phyloP scores from a whole-genome alignment of 92 coral and sea anemone genomes.

The Zoanthus sociatus region DNA sequence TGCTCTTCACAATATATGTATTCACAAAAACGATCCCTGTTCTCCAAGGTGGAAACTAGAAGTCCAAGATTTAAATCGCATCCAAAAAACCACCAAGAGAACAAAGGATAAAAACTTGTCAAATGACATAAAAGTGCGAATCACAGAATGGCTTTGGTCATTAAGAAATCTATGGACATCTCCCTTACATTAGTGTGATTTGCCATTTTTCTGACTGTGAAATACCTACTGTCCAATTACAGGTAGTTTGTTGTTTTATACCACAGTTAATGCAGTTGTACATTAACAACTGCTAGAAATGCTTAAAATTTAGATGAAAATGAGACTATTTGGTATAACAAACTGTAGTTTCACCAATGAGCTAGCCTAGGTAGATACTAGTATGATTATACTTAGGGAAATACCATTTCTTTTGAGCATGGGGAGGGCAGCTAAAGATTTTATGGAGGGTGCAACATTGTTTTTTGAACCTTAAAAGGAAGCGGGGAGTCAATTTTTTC shows the following conservation, averaged over 20 bases:
- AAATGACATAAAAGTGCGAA: conserved; percentile 42
- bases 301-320: conserved; percentile 8
- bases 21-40: conserved; percentile 47
- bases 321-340: conserved; percentile 10
- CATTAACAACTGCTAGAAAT: conserved; percentile 12
- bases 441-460: conserved; percentile 4
- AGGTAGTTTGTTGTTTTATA: conserved; percentile 9
- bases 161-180: conserved; percentile 29
- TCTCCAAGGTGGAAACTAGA: conserved; percentile 61
- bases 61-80: conserved; percentile 40
- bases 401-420: neutral
- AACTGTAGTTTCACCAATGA: conserved; percentile 19
- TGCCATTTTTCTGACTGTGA: conserved; percentile 21
- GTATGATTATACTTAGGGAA: conserved; percentile 3
- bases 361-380: conserved; percentile 7
- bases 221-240: conserved; percentile 17
- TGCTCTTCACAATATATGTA: conserved; percentile 51
- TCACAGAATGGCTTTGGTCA: conserved; percentile 58
- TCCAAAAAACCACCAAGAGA: conserved; percentile 41
- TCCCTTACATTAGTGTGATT: conserved; percentile 16
- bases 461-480: neutral
- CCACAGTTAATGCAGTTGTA: conserved; percentile 15
- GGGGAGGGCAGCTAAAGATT: neutral
- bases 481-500: conserved; percentile 7
- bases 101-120: conserved; percentile 45